phyloP scores from a whole-genome alignment of 2,888 invertebrate genomes.

The Carabus problematicus region DNA sequence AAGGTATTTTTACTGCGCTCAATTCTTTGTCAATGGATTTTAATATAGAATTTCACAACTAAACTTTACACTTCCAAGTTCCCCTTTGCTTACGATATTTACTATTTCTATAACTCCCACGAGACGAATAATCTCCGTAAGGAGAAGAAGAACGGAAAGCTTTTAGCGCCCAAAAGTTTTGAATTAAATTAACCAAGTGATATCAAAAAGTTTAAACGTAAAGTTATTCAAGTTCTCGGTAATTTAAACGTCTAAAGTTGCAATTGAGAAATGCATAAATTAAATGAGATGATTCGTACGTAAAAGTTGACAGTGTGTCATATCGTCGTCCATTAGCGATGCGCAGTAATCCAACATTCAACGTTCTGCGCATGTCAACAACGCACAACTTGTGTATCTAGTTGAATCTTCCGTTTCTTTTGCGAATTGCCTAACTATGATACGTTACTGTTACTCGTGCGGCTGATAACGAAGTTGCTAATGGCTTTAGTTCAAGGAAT shows the following conservation, averaged over 20 bases:
- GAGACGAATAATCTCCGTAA: conserved; percentile 31
- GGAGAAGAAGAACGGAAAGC: conserved; percentile 31
- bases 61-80: conserved; percentile 6
- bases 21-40: conserved; percentile 21
- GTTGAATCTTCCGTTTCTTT: too few species aligned
- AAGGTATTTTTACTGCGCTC: not conserved
- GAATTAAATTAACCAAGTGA: conserved; percentile 37
- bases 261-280: conserved; percentile 39
- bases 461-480: conserved; percentile 14
- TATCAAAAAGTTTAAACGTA: conserved; percentile 37
- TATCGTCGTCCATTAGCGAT: too few species aligned
- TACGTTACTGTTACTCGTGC: not conserved
- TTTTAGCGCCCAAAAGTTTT: conserved; percentile 38
- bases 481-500: conserved; percentile 18
- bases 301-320: conserved; percentile 25
- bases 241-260: conserved; percentile 35
- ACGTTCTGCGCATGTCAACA: too few species aligned
- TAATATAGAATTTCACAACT: conserved; percentile 1
- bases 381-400: too few species aligned
- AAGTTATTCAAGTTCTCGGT: conserved; percentile 36
- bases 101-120: conserved; percentile 22
- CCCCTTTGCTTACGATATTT: conserved; percentile 9
- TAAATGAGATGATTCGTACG: conserved; percentile 25
- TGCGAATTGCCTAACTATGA: too few species aligned
- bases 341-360: too few species aligned